These are phyloP conservation scores for Platynereis dumerilii DNA, from an alignment of 2,888 invertebrate genomes.

Conservation along the genomic window DNA sequence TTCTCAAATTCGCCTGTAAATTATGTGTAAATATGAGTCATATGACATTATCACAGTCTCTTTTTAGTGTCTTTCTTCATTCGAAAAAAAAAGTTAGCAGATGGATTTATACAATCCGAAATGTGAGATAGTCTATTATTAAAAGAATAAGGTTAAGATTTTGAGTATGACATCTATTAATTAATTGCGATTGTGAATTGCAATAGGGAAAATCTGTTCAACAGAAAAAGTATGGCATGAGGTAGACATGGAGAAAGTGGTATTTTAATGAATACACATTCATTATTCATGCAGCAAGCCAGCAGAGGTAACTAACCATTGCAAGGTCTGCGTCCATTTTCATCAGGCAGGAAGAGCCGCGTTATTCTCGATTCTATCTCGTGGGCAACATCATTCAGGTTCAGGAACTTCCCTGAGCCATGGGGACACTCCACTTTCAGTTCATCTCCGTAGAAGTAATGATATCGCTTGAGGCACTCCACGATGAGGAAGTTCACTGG, in stretches of 20 bases:
- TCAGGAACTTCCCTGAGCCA: conserved; percentile 54
- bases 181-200: too few relatives aligned
- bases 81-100: too few relatives aligned
- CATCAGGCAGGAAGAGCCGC: conserved; percentile 52
- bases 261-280: too few relatives aligned
- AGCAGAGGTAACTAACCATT: conserved; percentile 48
- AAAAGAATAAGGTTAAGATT: too few relatives aligned
- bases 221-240: too few relatives aligned
- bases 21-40: neutral
- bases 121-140: too few relatives aligned
- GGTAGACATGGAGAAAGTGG: too few relatives aligned
- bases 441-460: conserved; percentile 57
- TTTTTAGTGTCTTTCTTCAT: too few relatives aligned
- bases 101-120: too few relatives aligned
- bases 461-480: conserved; percentile 56
- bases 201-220: too few relatives aligned
- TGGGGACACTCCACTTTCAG: conserved; percentile 61
- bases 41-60: neutral
- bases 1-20: conserved; percentile 11
- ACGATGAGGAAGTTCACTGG: conserved; percentile 61
- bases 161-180: too few relatives aligned
- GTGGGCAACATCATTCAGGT: conserved; percentile 52
- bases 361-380: conserved; percentile 50
- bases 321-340: conserved; percentile 53
- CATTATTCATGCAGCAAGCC: too few relatives aligned